Evolutionary conservation across 2,888 invertebrate species (phyloP).

Genomic region (Troides aeacus): DNA sequence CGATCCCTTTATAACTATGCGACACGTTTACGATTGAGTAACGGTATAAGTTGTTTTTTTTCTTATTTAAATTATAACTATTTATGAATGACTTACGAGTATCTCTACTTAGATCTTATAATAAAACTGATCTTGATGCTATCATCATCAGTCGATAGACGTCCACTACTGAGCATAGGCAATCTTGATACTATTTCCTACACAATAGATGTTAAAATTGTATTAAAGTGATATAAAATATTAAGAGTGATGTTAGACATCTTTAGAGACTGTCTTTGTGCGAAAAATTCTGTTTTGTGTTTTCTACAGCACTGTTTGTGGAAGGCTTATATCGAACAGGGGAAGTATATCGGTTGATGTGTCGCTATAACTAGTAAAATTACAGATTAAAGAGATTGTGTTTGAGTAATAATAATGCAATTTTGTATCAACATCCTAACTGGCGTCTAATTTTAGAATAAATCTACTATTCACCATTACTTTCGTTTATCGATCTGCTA

Average conservation of each 20-base stretch:
- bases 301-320: too few species aligned
- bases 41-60: neutral
- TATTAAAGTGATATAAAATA: neutral
- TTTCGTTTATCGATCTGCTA: too few species aligned
- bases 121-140: neutral
- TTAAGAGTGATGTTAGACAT: neutral
- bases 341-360: neutral
- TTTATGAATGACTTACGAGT: neutral
- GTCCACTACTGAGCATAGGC: too few species aligned
- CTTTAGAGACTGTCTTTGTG: neutral
- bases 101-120: neutral
- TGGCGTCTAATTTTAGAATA: too few species aligned
- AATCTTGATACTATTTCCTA: too few species aligned
- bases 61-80: neutral
- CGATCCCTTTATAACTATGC: slow-evolving; percentile 25
- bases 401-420: too few species aligned
- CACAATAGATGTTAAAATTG: too few species aligned
- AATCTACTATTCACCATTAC: too few species aligned
- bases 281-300: neutral
- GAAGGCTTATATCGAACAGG: too few species aligned
- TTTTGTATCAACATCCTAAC: too few species aligned
- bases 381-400: neutral
- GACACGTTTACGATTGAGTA: slow-evolving; percentile 26
- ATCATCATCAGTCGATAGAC: too few species aligned
- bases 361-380: neutral